Evolutionary conservation across 2,113 vertebrate genomes (phyloP).

Genomic region (Sclerurus mexicanus): DNA sequence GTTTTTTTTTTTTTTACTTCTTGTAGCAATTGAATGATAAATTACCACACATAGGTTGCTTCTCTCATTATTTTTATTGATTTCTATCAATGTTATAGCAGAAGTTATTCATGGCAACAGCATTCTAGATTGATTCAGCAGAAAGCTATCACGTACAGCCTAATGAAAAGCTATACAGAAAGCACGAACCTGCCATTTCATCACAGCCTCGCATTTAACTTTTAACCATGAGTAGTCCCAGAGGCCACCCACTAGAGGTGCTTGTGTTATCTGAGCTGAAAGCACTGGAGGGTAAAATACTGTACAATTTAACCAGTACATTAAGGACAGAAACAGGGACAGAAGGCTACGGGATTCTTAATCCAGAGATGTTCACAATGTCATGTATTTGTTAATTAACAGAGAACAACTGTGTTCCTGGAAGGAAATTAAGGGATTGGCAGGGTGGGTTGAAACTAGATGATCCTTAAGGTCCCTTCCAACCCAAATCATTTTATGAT

Average conservation of each 20-base stretch:
- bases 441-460: background rate
- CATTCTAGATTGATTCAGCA: background rate
- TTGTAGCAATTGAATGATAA: background rate
- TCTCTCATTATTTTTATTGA: background rate
- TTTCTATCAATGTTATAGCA: background rate
- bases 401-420: background rate
- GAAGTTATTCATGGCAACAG: background rate
- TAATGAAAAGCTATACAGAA: background rate
- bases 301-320: background rate
- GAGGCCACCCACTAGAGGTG: background rate
- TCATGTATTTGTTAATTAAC: background rate
- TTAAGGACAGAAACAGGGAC: background rate
- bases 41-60: background rate
- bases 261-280: background rate
- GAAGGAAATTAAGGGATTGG: background rate
- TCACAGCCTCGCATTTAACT: background rate
- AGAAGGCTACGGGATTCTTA: background rate
- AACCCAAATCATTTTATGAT: background rate
- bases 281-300: background rate
- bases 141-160: background rate
- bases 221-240: background rate
- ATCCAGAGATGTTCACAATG: background rate
- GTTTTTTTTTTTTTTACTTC: background rate
- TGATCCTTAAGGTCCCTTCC: background rate
- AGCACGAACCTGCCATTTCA: background rate